A percentile compares a stretch with the other conserved stretches of the same genome.
Conservation (phyloP, 2,888 invertebrate species). For the Lasioglossum villosulum region DNA sequence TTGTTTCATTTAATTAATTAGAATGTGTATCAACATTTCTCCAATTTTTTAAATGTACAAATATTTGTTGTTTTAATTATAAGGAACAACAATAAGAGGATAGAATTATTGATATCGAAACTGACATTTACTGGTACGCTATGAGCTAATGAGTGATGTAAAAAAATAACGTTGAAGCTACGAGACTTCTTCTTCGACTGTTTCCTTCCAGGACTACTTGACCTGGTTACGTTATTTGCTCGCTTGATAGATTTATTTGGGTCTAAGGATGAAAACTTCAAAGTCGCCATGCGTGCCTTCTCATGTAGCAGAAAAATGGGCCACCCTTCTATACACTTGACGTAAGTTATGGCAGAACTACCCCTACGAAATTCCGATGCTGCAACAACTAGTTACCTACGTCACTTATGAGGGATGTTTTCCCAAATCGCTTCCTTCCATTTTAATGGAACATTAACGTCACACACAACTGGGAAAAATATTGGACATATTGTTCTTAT, state of each 20-base stretch:
- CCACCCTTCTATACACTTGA: background rate
- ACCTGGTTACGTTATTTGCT: constrained; percentile 4
- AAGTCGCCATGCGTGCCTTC: constrained; percentile 7
- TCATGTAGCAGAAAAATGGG: background rate
- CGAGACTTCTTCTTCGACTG: background rate
- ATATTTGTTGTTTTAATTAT: background rate
- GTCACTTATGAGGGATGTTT: background rate
- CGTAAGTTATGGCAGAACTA: background rate
- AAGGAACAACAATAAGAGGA: background rate
- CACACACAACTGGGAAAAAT: background rate
- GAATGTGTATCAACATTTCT: background rate
- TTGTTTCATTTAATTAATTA: background rate
- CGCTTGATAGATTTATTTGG: constrained; percentile 3
- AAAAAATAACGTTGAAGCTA: background rate
- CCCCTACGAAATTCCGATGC: background rate
- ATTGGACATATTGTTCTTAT: background rate
- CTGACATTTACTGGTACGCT: background rate
- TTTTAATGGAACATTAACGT: background rate
- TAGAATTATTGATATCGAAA: background rate
- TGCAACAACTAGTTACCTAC: background rate
- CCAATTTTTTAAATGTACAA: background rate
- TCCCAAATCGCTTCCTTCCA: background rate
- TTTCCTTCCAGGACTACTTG: background rate
- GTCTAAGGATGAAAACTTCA: constrained; percentile 1
- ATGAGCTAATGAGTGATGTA: background rate